Evolutionary conservation across 2,113 vertebrate species (phyloP), one percentile per base, ranked within the genome.

Genomic region (Tachysurus vachellii): DNA sequence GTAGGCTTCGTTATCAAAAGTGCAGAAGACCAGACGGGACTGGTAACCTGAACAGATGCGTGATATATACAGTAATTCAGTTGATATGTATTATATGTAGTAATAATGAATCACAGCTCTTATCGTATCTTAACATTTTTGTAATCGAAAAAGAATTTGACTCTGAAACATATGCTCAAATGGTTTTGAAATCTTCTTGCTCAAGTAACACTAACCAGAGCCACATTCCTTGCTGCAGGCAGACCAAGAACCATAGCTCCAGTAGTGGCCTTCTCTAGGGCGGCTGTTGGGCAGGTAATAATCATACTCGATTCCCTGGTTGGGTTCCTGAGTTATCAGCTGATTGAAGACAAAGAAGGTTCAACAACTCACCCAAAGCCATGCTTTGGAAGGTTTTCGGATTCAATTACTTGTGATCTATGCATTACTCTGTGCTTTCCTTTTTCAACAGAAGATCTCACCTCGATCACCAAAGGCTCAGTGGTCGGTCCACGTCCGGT

Each of bases 241-340:
- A 0, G 96, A 94, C 98, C 98, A 99, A 0, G 98, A 99, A 13
- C 97, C 89, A 0, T 95, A 96, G 88, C 97, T 97, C 98, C 98
- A 99, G 92, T 94, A 95, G 93, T 97, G 97, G 10, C 95, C 95
- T 0, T 92, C 87, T 4, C 80, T 36, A 14, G 95, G 94, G 53
- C 85, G 89, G 56, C 89, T 89, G 31, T 92, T 85, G 0, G 97
- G 95, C 64, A 98, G 93, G 93, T 97, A 96, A 90, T 96, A 99
- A 87, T 99, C 97, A 0, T 96, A 99, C 76, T 95, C 95, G 8
- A 99, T 92, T 0, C 98, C 97, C 0, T 92, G 96, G 91, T 98
- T 98, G 68, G 92, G 89, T 88, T 98, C 98, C 93, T 99, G 98
- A 91, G 96, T 97, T 94, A 99, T 96, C 76, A 99, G 94, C 98